Percentiles rank a stretch among this genome's conserved stretches.
These are phyloP conservation scores for Myotis findleyi DNA, from an alignment of 2,797 vertebrate species.

Conservation along the genomic window DNA sequence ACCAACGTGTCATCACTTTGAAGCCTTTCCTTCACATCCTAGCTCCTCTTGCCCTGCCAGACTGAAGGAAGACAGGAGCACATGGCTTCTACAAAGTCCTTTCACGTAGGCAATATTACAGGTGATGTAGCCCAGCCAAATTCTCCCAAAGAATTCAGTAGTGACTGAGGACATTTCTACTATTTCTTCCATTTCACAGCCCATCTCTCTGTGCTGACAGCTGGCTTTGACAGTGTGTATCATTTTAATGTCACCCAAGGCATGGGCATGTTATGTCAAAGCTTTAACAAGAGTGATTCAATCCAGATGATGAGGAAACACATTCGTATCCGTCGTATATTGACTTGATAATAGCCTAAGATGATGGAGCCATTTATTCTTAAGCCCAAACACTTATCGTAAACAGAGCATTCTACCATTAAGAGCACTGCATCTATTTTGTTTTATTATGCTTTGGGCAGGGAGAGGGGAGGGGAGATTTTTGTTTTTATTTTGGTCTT, in stretches of 20 bases:
- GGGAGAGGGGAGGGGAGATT: fast-evolving
- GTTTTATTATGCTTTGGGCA: neutral
- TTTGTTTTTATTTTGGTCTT: slow-evolving; percentile 27
- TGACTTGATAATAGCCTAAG: slow-evolving; percentile 59
- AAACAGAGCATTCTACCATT: neutral
- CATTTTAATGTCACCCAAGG: slow-evolving; percentile 81
- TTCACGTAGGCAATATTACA: slow-evolving; percentile 67
- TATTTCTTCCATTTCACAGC: slow-evolving; percentile 83
- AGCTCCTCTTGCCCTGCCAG: slow-evolving; percentile 33
- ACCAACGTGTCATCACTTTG: slow-evolving; percentile 60
- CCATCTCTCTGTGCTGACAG: slow-evolving; percentile 78
- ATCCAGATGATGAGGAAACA: slow-evolving; percentile 76
- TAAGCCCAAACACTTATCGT: slow-evolving; percentile 60
- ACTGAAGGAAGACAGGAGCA: slow-evolving; percentile 73
- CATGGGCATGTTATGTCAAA: slow-evolving; percentile 75
- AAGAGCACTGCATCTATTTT: slow-evolving; percentile 29
- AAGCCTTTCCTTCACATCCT: slow-evolving; percentile 71
- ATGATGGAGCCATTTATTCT: slow-evolving; percentile 61
- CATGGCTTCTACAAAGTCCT: slow-evolving; percentile 76
- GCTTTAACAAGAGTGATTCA: slow-evolving; percentile 84
- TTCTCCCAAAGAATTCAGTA: slow-evolving; percentile 77
- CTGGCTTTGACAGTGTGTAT: slow-evolving; percentile 80
- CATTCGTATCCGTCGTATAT: slow-evolving; percentile 34
- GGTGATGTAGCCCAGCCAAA: slow-evolving; percentile 72
- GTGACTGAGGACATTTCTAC: slow-evolving; percentile 79